Evolutionary conservation across 1,140 invertebrate species (phyloP), one percentile per base, ranked within the genome.

Genomic region (Mya arenaria): DNA sequence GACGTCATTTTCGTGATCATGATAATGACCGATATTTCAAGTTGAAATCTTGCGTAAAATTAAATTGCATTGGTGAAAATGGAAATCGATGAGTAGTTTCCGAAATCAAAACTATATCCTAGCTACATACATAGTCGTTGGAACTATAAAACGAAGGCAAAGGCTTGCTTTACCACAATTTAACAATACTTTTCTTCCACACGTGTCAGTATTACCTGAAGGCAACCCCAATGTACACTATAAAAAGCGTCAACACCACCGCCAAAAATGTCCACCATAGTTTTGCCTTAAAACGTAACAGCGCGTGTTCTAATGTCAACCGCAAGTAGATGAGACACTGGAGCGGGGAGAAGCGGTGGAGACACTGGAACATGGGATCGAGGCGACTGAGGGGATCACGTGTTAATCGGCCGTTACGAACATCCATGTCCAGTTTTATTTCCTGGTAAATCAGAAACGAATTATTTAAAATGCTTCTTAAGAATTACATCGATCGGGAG

Each of bases 391-490:
- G 62, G 23, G 66, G 65, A 30, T 80, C 77, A 30, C 44, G 34
- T 4, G 19, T n/a, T 5, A n/a, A 10, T 23, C 48, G 48, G 48
- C 69, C 44, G 10, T 41, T 25, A 17, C 66, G 65, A 0, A 37
- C n/a, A 2, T 23, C 66, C 77, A 69, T 71, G 48, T 80, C 75
- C 15, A 80, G 63, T 41, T 71, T 68, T 19, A 80, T 80, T 25
- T 80, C 55, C 77, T 79, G 34, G 0, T 52, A 52, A 13, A 34
- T 28, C 25, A 39, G 28, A 30, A 37, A 36, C 23, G 23, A 37
- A 36, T 60, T 39, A 19, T 8, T 4, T 32, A 19, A 8, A 6
- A 55, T 37, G 15, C n/a, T 23, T 4, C 10, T 25, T 71, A 25
- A 1, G 39, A 1, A 28, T n/a, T n/a, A 44, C 15, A 8, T 1